Evolutionary conservation across 1,140 invertebrate genomes (phyloP).

Genomic region (Octopus bimaculoides): DNA sequence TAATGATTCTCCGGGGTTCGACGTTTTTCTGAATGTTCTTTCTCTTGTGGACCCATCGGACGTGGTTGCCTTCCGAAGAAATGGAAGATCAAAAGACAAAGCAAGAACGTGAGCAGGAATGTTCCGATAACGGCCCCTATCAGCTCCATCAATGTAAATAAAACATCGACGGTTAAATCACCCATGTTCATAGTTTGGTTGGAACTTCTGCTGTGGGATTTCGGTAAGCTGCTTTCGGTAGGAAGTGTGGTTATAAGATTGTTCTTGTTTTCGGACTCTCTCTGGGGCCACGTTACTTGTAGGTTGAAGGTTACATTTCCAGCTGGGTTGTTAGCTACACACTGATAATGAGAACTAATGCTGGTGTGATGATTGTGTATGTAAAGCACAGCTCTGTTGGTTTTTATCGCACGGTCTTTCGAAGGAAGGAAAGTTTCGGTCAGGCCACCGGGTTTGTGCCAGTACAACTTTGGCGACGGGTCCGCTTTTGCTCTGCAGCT

Average conservation of each 20-base stretch:
- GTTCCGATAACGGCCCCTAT: constrained; percentile 52
- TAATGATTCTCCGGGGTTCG: constrained; percentile 20
- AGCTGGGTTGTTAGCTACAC: constrained; percentile 53
- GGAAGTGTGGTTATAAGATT: constrained; percentile 4
- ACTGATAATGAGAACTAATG: constrained; percentile 45
- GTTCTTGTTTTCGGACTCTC: constrained; percentile 9
- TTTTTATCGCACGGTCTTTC: constrained; percentile 29
- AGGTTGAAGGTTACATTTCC: constrained; percentile 54
- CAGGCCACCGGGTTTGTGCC: constrained; percentile 49
- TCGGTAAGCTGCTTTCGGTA: background rate
- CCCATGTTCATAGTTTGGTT: constrained; percentile 25
- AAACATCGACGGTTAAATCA: background rate
- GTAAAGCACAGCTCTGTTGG: constrained; percentile 45
- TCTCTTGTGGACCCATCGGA: constrained; percentile 23
- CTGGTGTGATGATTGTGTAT: constrained; percentile 34
- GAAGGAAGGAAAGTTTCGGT: constrained; percentile 40
- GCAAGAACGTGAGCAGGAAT: constrained; percentile 50
- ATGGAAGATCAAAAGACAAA: constrained; percentile 48
- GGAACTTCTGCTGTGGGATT: constrained; percentile 16
- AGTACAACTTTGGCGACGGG: constrained; percentile 51
- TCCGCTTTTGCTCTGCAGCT: constrained; percentile 51
- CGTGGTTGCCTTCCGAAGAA: constrained; percentile 41
- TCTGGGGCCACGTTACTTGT: constrained; percentile 49
- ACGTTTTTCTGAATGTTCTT: constrained; percentile 26
- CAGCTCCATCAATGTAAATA: constrained; percentile 48